Base-by-base conservation (phyloP, 2,888 invertebrate genomes). In the Xanthorhoe designata region DNA sequence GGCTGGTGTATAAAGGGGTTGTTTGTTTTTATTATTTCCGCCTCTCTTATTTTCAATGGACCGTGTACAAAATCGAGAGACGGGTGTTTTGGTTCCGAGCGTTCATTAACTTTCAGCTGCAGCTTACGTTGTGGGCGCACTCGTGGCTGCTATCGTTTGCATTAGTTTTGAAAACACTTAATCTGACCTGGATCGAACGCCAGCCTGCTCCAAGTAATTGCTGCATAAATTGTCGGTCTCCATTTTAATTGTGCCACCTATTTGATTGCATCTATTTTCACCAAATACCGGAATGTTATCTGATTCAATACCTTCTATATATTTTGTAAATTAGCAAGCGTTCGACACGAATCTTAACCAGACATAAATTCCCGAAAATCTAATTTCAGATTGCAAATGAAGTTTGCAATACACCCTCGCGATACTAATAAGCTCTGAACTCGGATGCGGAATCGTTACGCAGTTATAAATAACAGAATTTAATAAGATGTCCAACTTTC, bases 81-180 rank as follows among this genome's bases (percentile, higher is more conserved):
- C 63, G 78, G 76, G 72, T 79, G 76, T 83, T 83, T 80, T 79
- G 76, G 76, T 74, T 76, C 75, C 78, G 75, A 78, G 75, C 79
- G 78, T 90, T 90, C 87, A 89, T 90, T 90, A 90, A 87, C 83
- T 86, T 85, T 80, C 82, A 82, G 83, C 85, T 80, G 82, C 79
- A 69, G 72, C 68, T 64, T 77, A 76, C 75, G 79, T 75, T 80
- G 77, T 78, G 78, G 78, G 61, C 78, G 79, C 81, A 82, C 82
- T 86, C 85, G 81, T 83, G 82, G 85, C 83, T 87, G 84, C 84
- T 86, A 84, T 87, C 86, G 90, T 86, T 88, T 88, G 88, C 88
- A 88, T 91, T 91, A 90, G 88, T 91, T 90, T 89, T 85, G 87
- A 91, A 91, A 91, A 89, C 90, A 91, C 90, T 92, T 89, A 88